A percentile compares a stretch with the other conserved stretches of the same genome.
phyloP scores from a whole-genome alignment of 1,140 invertebrate species.

The Pinna nobilis region DNA sequence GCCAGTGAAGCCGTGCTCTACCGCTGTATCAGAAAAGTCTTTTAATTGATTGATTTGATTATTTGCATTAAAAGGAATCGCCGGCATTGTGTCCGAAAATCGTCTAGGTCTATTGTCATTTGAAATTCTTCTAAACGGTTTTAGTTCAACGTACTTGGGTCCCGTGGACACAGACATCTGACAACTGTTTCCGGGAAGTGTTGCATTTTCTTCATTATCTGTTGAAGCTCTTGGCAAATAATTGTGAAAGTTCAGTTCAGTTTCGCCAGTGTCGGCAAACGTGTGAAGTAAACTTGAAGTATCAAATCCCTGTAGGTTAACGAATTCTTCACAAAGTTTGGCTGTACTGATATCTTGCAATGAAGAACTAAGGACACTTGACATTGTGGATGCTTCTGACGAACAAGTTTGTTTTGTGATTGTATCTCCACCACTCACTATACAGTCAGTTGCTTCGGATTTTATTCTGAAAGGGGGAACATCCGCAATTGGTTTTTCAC shows the following conservation, averaged over 20 bases:
- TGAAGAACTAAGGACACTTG: background rate
- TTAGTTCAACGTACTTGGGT: constrained; percentile 42
- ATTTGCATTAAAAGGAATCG: background rate
- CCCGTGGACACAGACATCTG: constrained; percentile 2
- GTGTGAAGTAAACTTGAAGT: constrained; percentile 3
- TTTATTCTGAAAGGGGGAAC: constrained; percentile 3
- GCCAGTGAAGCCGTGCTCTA: background rate
- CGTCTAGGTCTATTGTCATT: no score
- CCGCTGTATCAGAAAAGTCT: constrained; percentile 9
- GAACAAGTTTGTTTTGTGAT: background rate
- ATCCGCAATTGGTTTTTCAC: background rate
- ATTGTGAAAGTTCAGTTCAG: constrained; percentile 28
- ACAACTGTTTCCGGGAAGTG: constrained; percentile 1
- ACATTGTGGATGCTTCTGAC: background rate
- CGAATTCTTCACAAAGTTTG: constrained; percentile 25
- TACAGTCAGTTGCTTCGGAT: constrained; percentile 7
- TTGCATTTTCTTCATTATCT: constrained; percentile 2
- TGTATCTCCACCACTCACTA: background rate
- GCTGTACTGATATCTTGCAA: background rate
- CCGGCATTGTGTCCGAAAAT: no score
- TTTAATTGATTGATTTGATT: background rate
- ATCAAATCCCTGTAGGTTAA: constrained; percentile 8
- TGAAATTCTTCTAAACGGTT: constrained; percentile 34
- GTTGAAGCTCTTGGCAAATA: constrained; percentile 23
- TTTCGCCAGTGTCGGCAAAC: background rate